These are phyloP conservation scores for Sisor rabdophorus DNA, from an alignment of 2,113 vertebrate genomes.

Conservation along the genomic window DNA sequence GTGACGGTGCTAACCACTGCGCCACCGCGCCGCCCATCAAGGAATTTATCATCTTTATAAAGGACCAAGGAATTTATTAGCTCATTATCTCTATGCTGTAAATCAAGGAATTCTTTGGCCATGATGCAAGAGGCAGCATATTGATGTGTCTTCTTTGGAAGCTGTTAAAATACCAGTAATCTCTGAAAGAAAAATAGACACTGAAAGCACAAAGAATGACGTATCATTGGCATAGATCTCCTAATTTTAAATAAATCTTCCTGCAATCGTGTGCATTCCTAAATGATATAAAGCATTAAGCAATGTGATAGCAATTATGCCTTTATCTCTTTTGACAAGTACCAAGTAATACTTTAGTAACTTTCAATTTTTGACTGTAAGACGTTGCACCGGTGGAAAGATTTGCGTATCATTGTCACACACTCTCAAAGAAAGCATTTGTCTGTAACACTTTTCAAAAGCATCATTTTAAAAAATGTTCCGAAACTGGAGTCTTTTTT, in stretches of 20 bases:
- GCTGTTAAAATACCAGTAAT: slow-evolving; percentile 22
- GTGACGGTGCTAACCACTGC: no score
- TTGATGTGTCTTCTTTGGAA: slow-evolving; percentile 27
- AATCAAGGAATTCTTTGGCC: background rate
- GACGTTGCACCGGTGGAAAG: slow-evolving; percentile 23
- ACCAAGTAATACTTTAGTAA: background rate
- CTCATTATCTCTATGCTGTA: no score
- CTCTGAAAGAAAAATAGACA: slow-evolving; percentile 26
- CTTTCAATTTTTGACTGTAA: background rate
- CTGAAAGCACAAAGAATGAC: slow-evolving; percentile 26
- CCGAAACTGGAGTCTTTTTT: slow-evolving; percentile 45
- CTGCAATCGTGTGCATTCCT: background rate
- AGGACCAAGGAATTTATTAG: no score
- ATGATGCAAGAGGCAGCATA: background rate
- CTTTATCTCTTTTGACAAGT: background rate
- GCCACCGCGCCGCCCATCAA: no score
- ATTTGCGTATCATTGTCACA: slow-evolving; percentile 34
- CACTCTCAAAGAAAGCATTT: slow-evolving; percentile 44
- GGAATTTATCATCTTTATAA: no score
- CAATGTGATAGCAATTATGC: background rate
- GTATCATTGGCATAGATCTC: background rate
- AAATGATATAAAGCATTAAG: background rate
- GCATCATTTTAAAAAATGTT: slow-evolving; percentile 1
- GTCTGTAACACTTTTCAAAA: slow-evolving; percentile 22
- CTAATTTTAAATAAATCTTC: background rate